Evolutionary conservation across 2,113 vertebrate species (phyloP), one percentile per base, ranked within the genome.

Genomic region (Petrocephalus microphthalmus): DNA sequence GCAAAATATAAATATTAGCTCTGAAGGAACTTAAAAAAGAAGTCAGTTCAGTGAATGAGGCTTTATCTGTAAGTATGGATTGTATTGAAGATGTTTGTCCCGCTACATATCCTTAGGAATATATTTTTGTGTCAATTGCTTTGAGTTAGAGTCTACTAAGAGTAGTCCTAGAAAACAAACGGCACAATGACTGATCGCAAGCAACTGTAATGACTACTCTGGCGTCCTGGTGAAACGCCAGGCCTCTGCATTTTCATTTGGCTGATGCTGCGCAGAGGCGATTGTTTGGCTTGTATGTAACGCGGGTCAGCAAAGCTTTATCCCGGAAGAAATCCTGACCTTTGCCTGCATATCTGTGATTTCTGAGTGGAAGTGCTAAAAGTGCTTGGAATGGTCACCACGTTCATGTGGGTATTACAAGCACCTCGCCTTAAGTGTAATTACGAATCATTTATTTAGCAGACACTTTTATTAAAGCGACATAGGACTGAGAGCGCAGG

Each of bases 1-100:
- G 53, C 71, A 89, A 85, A 67, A 49, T n/a, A n/a, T 57, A 85
- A 67, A 49, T n/a, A n/a, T 57, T 67, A 78, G 67, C 1, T 64
- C 52, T 47, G 20, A 82, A 33, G 20, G 3, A 67, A 29, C n/a
- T 29, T 29, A 13, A 25, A 64, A 64, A 64, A 64, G 60, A 64
- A 64, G n/a, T 1, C 60, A 13, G n/a, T 25, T 11, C n/a, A 64
- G 10, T 67, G 60, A 67, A 67, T 67, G 60, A 29, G 60, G 25
- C 1, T 29, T 13, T 67, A 29, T 67, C 10, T 67, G 60, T 29
- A 29, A 13, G 60, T 67, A 2, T 29, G 29, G 60, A 67, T 67
- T 67, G 60, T 67, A 67, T 67, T 67, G 25, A 67, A 67, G 60
- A 67, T 29, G 60, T 29, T n/a, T 67, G 25, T 67, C 60, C n/a